Conservation (phyloP, 2,888 invertebrate species). For the Opisthograptis luteolata region DNA sequence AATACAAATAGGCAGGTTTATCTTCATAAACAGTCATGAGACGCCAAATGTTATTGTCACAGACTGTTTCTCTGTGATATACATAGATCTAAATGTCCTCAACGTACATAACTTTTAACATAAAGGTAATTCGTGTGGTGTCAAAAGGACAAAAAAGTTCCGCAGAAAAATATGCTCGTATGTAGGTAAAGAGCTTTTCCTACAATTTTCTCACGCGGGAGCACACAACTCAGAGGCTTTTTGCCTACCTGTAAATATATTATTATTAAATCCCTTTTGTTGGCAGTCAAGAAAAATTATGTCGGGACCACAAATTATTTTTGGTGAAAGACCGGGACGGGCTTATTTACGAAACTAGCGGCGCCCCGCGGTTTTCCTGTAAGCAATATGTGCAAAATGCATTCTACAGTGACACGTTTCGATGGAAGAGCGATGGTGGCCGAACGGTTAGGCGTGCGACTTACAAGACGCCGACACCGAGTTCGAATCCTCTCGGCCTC, state of each 20-base stretch:
- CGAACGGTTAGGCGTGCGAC: no score
- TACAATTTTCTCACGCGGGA: slow-evolving; percentile 17
- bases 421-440: no score
- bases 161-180: slow-evolving; percentile 5
- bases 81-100: neutral
- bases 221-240: slow-evolving; percentile 20
- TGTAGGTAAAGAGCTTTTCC: slow-evolving; percentile 12
- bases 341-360: slow-evolving; percentile 9
- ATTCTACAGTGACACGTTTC: no score
- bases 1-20: slow-evolving; percentile 9
- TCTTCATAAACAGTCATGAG: slow-evolving; percentile 1
- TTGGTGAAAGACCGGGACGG: slow-evolving; percentile 1
- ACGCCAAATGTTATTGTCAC: slow-evolving; percentile 8
- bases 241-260: neutral
- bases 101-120: slow-evolving; percentile 1
- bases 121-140: slow-evolving; percentile 10
- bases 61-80: slow-evolving; percentile 1
- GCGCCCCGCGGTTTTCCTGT: no score
- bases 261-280: slow-evolving; percentile 31
- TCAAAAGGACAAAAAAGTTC: slow-evolving; percentile 20
- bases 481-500: no score
- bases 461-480: no score
- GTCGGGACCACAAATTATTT: slow-evolving; percentile 31
- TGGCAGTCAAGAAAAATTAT: slow-evolving; percentile 24
- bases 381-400: no score